These are phyloP conservation scores for Drosophila nebulosa DNA, from an alignment of 1,140 invertebrate species.

Conservation along the genomic window DNA sequence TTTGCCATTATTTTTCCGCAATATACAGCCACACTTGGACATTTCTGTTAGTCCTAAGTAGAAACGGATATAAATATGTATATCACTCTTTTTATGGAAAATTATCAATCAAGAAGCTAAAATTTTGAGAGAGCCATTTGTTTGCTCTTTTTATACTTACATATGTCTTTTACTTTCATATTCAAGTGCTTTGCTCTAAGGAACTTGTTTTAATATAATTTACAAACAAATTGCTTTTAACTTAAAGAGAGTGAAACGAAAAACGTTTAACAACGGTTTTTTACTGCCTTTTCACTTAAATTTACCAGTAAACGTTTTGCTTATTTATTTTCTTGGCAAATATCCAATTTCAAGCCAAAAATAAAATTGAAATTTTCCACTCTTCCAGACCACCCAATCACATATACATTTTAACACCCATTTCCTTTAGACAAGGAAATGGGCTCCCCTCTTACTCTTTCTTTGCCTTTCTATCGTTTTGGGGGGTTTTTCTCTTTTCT, in stretches of 20 bases:
- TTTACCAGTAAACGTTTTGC: not conserved
- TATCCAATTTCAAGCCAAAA: constrained; percentile 5
- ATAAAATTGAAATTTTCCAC: constrained; percentile 2
- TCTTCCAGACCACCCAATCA: not conserved
- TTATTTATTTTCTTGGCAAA: not conserved
- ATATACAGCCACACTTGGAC: too few species aligned
- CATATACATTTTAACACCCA: constrained; percentile 31
- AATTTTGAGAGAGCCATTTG: too few species aligned
- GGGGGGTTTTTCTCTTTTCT: not conserved
- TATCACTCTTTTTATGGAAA: too few species aligned
- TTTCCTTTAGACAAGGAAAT: constrained; percentile 6
- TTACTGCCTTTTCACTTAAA: not conserved
- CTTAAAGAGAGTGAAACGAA: not conserved
- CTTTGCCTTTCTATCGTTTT: not conserved
- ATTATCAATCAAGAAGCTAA: too few species aligned
- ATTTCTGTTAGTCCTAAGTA: too few species aligned
- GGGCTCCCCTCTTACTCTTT: not conserved
- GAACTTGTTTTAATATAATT: not conserved
- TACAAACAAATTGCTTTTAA: not conserved
- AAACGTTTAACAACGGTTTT: not conserved
- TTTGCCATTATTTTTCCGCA: too few species aligned
- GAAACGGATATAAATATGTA: too few species aligned
- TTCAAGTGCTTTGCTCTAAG: not conserved
- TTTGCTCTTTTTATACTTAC: too few species aligned
- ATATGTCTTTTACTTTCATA: not conserved